Conservation (phyloP, 2,888 invertebrate genomes). For the Hypercompe scribonia region DNA sequence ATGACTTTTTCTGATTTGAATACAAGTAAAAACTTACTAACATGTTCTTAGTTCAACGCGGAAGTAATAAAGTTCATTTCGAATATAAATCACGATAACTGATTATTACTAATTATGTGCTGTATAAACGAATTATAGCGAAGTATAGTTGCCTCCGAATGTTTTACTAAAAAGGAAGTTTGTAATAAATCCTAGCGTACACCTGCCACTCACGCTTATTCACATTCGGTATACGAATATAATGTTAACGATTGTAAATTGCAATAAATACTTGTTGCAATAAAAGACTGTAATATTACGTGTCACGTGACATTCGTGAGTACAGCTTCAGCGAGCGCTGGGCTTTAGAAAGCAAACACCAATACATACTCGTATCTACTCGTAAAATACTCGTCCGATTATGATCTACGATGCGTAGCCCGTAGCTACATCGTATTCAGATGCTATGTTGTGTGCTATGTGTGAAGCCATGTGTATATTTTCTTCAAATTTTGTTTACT, state of each 20-base stretch:
- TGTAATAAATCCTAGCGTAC: constrained; percentile 62
- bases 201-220: constrained; percentile 64
- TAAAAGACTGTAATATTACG: constrained; percentile 67
- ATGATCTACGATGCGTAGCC: constrained; percentile 86
- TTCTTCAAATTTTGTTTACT: constrained; percentile 2
- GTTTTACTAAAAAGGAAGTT: constrained; percentile 51
- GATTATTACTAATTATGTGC: constrained; percentile 44
- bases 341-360: constrained; percentile 79
- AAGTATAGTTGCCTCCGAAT: constrained; percentile 40
- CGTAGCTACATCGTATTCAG: constrained; percentile 74
- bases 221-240: constrained; percentile 51
- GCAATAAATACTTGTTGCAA: constrained; percentile 63
- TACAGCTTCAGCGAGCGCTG: constrained; percentile 59
- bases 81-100: constrained; percentile 27
- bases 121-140: constrained; percentile 49
- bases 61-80: constrained; percentile 33
- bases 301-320: constrained; percentile 75
- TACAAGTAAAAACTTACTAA: constrained; percentile 1
- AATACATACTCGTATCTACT: constrained; percentile 85
- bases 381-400: constrained; percentile 84
- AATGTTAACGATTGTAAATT: constrained; percentile 57
- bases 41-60: constrained; percentile 8
- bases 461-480: constrained; percentile 22
- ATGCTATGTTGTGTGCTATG: constrained; percentile 28
- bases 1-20: not conserved